Evolutionary conservation across 2,888 invertebrate genomes (phyloP).

Genomic region (Drosophila ezoana): DNA sequence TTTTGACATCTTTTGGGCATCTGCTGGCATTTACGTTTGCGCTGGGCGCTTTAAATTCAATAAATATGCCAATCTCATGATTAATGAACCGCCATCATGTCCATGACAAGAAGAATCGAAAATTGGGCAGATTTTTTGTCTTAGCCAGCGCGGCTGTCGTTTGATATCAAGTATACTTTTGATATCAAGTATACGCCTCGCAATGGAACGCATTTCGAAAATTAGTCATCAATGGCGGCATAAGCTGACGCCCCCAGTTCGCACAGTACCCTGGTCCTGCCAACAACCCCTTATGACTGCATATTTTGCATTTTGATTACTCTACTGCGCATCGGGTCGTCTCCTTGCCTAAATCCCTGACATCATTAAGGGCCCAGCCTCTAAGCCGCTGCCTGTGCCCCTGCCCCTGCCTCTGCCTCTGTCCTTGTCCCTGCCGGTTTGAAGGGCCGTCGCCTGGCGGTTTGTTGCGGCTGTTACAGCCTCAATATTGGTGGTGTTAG

Average conservation of each 20-base stretch:
- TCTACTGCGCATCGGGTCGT: constrained; percentile 17
- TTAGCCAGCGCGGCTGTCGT: constrained; percentile 13
- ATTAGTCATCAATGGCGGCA: constrained; percentile 45
- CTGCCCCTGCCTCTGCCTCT: too few species aligned
- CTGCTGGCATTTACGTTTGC: constrained; percentile 9
- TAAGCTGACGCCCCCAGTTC: neutral
- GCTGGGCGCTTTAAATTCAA: constrained; percentile 54
- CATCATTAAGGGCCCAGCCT: constrained; percentile 63
- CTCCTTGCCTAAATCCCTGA: constrained; percentile 56
- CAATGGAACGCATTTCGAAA: constrained; percentile 25
- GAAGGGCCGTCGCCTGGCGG: neutral
- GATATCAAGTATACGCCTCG: constrained; percentile 13
- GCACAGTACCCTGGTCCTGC: too few species aligned
- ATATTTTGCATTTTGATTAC: constrained; percentile 65
- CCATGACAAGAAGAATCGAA: constrained; percentile 33
- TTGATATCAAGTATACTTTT: constrained; percentile 21
- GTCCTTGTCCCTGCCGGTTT: neutral
- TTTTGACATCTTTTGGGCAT: constrained; percentile 28
- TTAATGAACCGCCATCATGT: constrained; percentile 40
- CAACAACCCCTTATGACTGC: constrained; percentile 25
- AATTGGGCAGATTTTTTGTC: constrained; percentile 27
- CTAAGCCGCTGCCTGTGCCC: constrained; percentile 5
- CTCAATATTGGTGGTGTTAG: constrained; percentile 42
- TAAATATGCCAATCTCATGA: constrained; percentile 60
- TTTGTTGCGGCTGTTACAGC: constrained; percentile 8